Conservation (phyloP, 2,888 invertebrate species). For the Emesis castigata region DNA sequence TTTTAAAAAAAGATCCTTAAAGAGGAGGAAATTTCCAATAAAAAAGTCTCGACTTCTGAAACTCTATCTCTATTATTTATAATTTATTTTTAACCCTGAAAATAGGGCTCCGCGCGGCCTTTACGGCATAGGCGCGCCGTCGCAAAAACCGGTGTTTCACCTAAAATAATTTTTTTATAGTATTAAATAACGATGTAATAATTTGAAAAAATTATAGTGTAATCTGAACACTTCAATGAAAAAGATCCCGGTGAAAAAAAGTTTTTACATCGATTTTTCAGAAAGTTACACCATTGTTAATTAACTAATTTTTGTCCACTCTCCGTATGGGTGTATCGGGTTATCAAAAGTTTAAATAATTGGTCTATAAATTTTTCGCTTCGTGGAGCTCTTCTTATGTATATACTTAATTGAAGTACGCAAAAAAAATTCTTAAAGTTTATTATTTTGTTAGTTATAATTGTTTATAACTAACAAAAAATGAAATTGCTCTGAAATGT, state of each 20-base stretch:
- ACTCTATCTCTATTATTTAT: too few species aligned
- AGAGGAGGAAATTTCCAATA: too few species aligned
- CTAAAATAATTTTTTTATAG: too few species aligned
- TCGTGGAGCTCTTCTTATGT: not conserved
- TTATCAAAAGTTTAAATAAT: not conserved
- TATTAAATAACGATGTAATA: not conserved
- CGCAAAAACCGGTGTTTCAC: too few species aligned
- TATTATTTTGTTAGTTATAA: not conserved
- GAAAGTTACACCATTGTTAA: not conserved
- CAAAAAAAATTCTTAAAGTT: not conserved
- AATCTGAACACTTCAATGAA: not conserved
- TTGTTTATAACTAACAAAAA: not conserved
- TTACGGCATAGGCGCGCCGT: too few species aligned
- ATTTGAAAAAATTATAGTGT: not conserved
- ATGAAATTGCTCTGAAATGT: not conserved
- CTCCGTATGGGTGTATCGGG: too few species aligned
- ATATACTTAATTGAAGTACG: not conserved
- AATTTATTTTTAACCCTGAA: not conserved
- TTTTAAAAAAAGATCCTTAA: too few species aligned
- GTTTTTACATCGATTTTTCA: not conserved
- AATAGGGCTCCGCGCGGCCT: too few species aligned
- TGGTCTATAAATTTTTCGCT: not conserved
- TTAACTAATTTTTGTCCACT: not conserved
- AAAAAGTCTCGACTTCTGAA: too few species aligned
- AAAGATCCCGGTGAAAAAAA: not conserved